Percentiles rank a stretch among this genome's conserved stretches.
Evolutionary conservation across 2,888 invertebrate species (phyloP).

Genomic region (Amphimallon solstitiale): DNA sequence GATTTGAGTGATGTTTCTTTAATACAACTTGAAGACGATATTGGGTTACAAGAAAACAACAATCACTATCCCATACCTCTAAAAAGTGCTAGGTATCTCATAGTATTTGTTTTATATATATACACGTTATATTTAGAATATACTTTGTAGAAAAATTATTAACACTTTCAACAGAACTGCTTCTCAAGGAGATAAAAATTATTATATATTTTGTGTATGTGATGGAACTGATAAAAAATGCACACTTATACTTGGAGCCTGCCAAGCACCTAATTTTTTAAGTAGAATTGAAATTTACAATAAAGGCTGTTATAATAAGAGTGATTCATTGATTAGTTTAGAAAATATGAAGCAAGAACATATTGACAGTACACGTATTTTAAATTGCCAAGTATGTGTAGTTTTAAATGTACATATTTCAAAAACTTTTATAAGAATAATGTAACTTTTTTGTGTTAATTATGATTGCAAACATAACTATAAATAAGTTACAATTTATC

Average conservation of each 20-base stretch:
- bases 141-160: slow-evolving; percentile 39
- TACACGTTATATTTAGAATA: too few relatives aligned
- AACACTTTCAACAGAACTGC: slow-evolving; percentile 27
- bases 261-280: slow-evolving; percentile 42
- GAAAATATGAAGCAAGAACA: slow-evolving; percentile 37
- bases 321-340: slow-evolving; percentile 36
- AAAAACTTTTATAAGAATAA: too few relatives aligned
- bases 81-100: slow-evolving; percentile 61
- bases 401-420: too few relatives aligned
- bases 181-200: not conserved
- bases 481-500: too few relatives aligned
- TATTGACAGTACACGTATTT: slow-evolving; percentile 29
- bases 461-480: too few relatives aligned
- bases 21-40: slow-evolving; percentile 62
- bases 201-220: slow-evolving; percentile 63
- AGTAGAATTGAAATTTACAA: slow-evolving; percentile 33
- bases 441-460: too few relatives aligned
- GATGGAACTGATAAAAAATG: slow-evolving; percentile 60
- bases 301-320: slow-evolving; percentile 40
- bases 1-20: slow-evolving; percentile 63
- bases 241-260: slow-evolving; percentile 62
- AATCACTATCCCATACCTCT: slow-evolving; percentile 61
- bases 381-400: slow-evolving; percentile 8
- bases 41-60: slow-evolving; percentile 65
- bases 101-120: not conserved